Evolutionary conservation across 2,888 invertebrate species (phyloP), one percentile per base, ranked within the genome.

Genomic region (Subacronicta megacephala): DNA sequence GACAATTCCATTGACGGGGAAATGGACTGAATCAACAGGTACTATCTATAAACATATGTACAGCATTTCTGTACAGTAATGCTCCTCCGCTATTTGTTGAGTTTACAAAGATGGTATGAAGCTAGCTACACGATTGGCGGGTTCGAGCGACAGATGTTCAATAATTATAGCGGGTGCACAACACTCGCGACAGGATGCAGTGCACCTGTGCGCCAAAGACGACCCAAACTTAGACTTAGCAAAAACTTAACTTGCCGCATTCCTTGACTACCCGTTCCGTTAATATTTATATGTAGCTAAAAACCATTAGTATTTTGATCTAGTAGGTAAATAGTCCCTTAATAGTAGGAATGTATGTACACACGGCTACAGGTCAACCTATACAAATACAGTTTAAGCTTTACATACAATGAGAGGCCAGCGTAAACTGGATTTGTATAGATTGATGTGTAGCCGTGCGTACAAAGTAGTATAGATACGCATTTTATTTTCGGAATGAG

Each of bases 21-120:
- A 92, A 90, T 90, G 84, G 83, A 82, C 86, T 85, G 85, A 89
- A 88, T 91, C 92, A 92, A 92, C 92, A 92, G 89, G 90, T 90
- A n/a, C n/a, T n/a, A n/a, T n/a, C n/a, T n/a, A 82, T 78, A 55
- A 69, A 62, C 63, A 61, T 66, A 68, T 74, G 72, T 72, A 38
- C 62, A 77, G 75, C 64, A 76, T 81, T 83, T 82, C 61, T 60
- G 40, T 63, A 44, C 50, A 60, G 51, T 69, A 55, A 56, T 61
- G 36, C 17, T 37, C 33, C n/a, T 20, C 47, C 36, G 20, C 4
- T 40, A 42, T 56, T 63, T 62, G 51, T 64, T 62, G 37, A 51
- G 58, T 63, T 57, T 49, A 63, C 59, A 57, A 40, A 61, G 53
- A 55, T 29, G 54, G 50, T 49, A 57, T 20, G 60, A 56, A 20